These are phyloP conservation scores for Cervus canadensis DNA, from an alignment of 2,113 vertebrate species.

Conservation along the genomic window DNA sequence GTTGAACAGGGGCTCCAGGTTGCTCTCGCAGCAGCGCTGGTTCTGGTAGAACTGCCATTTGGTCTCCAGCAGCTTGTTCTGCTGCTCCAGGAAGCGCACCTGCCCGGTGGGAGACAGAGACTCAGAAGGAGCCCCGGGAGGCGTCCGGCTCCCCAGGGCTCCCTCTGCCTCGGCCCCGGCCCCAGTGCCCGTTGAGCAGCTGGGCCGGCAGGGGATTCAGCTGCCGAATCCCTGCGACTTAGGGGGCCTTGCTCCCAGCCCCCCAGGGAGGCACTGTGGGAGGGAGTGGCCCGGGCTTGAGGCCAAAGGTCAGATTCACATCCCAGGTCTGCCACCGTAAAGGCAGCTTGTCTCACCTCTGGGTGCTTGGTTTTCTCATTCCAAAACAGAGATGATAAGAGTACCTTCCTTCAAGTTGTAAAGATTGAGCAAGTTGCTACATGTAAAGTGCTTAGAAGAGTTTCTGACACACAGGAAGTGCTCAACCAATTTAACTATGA, in stretches of 20 bases:
- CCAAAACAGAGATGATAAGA: neutral
- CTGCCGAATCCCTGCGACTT: neutral
- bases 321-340: neutral
- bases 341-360: neutral
- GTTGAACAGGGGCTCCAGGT: slow-evolving; percentile 90
- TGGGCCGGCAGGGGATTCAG: neutral
- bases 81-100: slow-evolving; percentile 76
- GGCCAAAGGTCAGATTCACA: neutral
- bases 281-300: neutral
- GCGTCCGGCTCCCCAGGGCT: slow-evolving; percentile 82
- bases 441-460: neutral
- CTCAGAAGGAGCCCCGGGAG: neutral
- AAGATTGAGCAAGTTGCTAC: neutral
- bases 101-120: slow-evolving; percentile 68
- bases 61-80: slow-evolving; percentile 78
- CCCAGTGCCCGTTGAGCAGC: slow-evolving; percentile 80
- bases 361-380: neutral
- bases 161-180: slow-evolving; percentile 83
- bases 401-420: neutral
- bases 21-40: slow-evolving; percentile 77
- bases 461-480: neutral
- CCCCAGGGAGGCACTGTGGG: neutral
- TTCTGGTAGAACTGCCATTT: slow-evolving; percentile 75
- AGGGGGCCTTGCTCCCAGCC: neutral
- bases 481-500: neutral